Evolutionary conservation across 2,888 invertebrate genomes (phyloP).

Genomic region (Autographa gamma): DNA sequence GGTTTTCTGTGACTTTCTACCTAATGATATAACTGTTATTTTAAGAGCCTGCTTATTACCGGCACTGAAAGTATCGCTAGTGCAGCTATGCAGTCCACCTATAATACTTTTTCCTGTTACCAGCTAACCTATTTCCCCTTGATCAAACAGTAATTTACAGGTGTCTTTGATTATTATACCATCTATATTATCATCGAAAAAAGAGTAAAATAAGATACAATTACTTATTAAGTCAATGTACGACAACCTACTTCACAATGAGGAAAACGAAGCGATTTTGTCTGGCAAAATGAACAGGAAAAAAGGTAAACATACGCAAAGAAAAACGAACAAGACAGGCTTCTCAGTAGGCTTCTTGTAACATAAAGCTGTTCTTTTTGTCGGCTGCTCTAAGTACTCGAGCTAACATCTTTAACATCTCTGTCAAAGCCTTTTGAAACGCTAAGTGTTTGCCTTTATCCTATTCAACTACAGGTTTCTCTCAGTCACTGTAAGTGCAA

Average conservation of each 20-base stretch:
- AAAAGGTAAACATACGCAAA: background rate
- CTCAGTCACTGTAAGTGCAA: conserved; percentile 39
- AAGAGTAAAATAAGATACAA: background rate
- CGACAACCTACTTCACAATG: background rate
- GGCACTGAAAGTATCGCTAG: conserved; percentile 29
- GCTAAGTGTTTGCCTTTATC: conserved; percentile 19
- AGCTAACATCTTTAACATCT: conserved; percentile 14
- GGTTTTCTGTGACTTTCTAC: conserved; percentile 15
- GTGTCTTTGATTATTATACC: conserved; percentile 11
- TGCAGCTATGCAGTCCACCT: conserved; percentile 24
- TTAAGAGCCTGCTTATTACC: conserved; percentile 31
- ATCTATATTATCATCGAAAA: conserved; percentile 15
- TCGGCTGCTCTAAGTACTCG: conserved; percentile 5
- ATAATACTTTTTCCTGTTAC: conserved; percentile 25
- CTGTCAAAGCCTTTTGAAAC: conserved; percentile 21
- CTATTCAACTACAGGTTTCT: conserved; percentile 33
- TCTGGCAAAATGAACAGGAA: background rate
- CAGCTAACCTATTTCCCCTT: conserved; percentile 32
- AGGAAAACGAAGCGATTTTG: background rate
- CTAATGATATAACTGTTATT: conserved; percentile 46
- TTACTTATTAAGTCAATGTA: background rate
- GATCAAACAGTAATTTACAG: conserved; percentile 15
- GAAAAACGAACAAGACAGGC: conserved; percentile 15
- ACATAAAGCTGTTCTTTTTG: conserved; percentile 9
- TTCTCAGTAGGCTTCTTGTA: conserved; percentile 10